Evolutionary conservation across 1,140 invertebrate genomes (phyloP).

Genomic region (Lepidurus packardi): DNA sequence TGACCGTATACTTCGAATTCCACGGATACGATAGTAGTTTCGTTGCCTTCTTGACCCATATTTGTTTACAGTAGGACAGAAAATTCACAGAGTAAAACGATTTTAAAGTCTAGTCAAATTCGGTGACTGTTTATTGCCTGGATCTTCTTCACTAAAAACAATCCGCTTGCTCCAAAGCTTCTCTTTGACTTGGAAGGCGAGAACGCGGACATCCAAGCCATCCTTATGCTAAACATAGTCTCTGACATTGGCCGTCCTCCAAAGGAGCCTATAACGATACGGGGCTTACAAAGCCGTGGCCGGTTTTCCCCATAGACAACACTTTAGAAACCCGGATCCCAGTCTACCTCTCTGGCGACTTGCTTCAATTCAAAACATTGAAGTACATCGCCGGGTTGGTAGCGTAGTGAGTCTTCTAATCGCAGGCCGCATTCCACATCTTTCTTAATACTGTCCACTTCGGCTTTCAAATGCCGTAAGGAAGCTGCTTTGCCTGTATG

Average conservation of each 20-base stretch:
- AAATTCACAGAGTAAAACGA: not conserved
- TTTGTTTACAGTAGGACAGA: conserved; percentile 6
- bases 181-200: not conserved
- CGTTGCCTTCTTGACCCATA: conserved; percentile 33
- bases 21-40: conserved; percentile 58
- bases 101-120: no score
- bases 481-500: conserved; percentile 67
- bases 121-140: not conserved
- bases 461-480: conserved; percentile 82
- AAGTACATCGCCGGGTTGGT: conserved; percentile 70
- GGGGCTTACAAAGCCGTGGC: no score
- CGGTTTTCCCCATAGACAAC: not conserved
- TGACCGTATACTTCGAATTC: conserved; percentile 84
- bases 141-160: not conserved
- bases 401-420: conserved; percentile 58
- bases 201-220: not conserved
- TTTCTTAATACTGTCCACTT: conserved; percentile 74
- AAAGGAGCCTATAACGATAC: not conserved
- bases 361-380: conserved; percentile 65
- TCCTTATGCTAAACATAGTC: conserved; percentile 22
- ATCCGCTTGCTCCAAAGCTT: conserved; percentile 13
- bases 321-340: conserved; percentile 72
- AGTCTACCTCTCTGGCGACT: conserved; percentile 59
- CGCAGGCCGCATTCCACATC: conserved; percentile 82
- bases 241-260: not conserved